Evolutionary conservation across 2,113 vertebrate genomes (phyloP).

Genomic region (Lucifuga dentata): DNA sequence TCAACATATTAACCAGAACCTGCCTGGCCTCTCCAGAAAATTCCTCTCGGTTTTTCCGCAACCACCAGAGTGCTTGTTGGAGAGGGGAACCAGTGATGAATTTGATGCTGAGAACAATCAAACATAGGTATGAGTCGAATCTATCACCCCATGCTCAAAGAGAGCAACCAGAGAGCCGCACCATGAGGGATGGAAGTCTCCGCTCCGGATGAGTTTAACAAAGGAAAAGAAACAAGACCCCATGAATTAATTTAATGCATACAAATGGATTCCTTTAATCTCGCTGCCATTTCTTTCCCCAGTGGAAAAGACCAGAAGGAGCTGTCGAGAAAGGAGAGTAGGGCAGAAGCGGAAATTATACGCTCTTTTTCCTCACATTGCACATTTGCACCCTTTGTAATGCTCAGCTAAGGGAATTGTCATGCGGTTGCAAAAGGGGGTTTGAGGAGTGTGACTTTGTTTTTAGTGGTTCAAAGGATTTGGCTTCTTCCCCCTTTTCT

Average conservation of each 20-base stretch:
- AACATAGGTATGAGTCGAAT: constrained; percentile 74
- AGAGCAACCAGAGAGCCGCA: constrained; percentile 61
- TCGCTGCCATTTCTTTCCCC: constrained; percentile 65
- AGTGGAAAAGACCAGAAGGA: constrained; percentile 58
- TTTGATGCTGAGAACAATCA: constrained; percentile 78
- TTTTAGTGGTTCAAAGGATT: constrained; percentile 42
- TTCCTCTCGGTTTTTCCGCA: constrained; percentile 59
- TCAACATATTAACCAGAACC: constrained; percentile 81
- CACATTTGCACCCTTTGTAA: constrained; percentile 56
- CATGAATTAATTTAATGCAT: constrained; percentile 70
- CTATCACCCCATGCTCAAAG: constrained; percentile 76
- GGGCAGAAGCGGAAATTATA: constrained; percentile 42
- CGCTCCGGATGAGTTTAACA: constrained; percentile 65
- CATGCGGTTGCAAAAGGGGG: constrained; percentile 35
- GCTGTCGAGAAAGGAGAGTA: constrained; percentile 50
- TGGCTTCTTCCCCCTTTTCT: constrained; percentile 32
- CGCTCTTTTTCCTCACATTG: constrained; percentile 29
- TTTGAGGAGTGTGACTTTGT: constrained; percentile 50
- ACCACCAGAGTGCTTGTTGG: constrained; percentile 50
- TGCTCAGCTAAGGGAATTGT: constrained; percentile 53
- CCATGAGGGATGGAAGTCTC: constrained; percentile 16
- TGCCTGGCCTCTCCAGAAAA: constrained; percentile 53
- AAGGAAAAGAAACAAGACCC: constrained; percentile 61
- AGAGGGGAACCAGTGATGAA: constrained; percentile 74
- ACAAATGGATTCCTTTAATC: constrained; percentile 81